Conservation (phyloP, 1,140 invertebrate genomes). For the Drosophila erecta region DNA sequence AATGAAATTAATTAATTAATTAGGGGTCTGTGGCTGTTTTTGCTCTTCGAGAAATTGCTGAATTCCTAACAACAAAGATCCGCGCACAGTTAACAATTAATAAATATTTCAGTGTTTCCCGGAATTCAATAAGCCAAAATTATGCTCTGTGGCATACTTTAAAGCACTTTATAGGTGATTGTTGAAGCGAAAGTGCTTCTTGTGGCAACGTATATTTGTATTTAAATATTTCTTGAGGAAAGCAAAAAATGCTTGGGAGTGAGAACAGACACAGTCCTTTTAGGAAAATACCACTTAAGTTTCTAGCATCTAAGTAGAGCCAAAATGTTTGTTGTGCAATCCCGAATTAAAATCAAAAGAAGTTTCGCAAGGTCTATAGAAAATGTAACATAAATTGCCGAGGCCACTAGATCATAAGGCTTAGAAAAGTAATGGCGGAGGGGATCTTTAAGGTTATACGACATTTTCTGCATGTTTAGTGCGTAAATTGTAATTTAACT, state of each 20-base stretch:
- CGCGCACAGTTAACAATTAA: too few relatives aligned
- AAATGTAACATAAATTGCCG: constrained; percentile 29
- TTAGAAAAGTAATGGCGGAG: constrained; percentile 8
- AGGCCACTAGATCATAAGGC: constrained; percentile 12
- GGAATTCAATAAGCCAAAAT: too few relatives aligned
- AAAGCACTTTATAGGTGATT: too few relatives aligned
- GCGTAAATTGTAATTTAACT: constrained; percentile 75
- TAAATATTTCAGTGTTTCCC: too few relatives aligned
- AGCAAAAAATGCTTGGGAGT: neutral
- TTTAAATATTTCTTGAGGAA: neutral
- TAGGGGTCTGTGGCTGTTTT: neutral
- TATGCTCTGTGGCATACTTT: too few relatives aligned
- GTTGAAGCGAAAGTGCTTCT: too few relatives aligned
- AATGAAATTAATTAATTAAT: neutral
- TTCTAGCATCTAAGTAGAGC: constrained; percentile 37
- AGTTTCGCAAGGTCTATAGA: constrained; percentile 7
- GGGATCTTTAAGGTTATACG: constrained; percentile 11
- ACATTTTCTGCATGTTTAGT: constrained; percentile 61
- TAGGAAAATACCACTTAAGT: constrained; percentile 14
- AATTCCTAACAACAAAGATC: too few relatives aligned
- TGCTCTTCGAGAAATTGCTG: neutral
- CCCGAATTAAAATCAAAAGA: constrained; percentile 36
- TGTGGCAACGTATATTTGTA: neutral
- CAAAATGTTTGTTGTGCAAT: constrained; percentile 51
- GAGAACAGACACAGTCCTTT: neutral